Evolutionary conservation across 2,888 invertebrate genomes (phyloP).

Genomic region (Operophtera brumata): DNA sequence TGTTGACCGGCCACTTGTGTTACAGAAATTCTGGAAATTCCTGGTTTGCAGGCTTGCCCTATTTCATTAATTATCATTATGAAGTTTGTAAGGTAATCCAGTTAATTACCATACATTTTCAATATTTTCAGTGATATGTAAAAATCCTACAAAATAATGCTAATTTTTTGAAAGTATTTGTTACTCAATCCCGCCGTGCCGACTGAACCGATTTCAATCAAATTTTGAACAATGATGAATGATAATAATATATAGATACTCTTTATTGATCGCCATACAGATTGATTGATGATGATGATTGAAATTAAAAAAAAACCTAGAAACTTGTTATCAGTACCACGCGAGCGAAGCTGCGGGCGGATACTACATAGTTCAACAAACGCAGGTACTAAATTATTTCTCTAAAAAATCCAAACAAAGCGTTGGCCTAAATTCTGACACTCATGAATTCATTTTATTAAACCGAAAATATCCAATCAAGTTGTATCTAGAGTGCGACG

Average conservation of each 20-base stretch:
- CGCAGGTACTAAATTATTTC: not conserved
- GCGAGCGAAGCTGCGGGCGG: no score
- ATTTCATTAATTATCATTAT: not conserved
- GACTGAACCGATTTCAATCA: no score
- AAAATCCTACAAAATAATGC: not conserved
- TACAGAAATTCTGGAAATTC: constrained; percentile 5
- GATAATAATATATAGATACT: no score
- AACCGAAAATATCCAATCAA: constrained; percentile 55
- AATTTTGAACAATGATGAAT: no score
- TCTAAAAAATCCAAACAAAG: not conserved
- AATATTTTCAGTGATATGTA: not conserved
- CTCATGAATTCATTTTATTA: constrained; percentile 43
- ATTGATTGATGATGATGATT: no score
- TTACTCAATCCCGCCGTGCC: no score
- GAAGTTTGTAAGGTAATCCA: not conserved
- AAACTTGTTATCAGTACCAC: no score
- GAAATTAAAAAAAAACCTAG: no score
- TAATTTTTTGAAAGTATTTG: no score
- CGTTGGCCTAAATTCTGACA: not conserved
- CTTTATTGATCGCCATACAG: no score
- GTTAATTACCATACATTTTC: not conserved
- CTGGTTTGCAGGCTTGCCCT: not conserved
- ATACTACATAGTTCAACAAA: no score
- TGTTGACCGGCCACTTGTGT: constrained; percentile 3
- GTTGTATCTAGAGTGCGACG: constrained; percentile 51